Evolutionary conservation across 2,888 invertebrate genomes (phyloP).

Genomic region (Dorcus parallelipipedus): DNA sequence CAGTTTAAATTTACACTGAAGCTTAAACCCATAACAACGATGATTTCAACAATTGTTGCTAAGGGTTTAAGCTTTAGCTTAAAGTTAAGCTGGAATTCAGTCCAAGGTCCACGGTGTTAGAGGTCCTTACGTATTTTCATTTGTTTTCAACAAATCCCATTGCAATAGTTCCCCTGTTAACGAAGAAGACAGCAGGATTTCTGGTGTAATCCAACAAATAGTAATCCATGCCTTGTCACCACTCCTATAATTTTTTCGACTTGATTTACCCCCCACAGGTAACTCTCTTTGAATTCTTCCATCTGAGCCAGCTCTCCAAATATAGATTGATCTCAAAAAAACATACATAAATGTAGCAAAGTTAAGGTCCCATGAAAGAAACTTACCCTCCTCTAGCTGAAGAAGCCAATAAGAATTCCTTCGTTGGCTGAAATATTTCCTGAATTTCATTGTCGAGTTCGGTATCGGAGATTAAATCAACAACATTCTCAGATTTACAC

Average conservation of each 20-base stretch:
- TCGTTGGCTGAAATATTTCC: slow-evolving; percentile 22
- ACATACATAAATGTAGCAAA: slow-evolving; percentile 8
- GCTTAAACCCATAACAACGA: no score
- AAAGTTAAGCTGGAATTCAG: no score
- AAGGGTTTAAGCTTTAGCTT: no score
- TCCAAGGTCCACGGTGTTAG: neutral
- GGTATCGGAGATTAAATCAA: slow-evolving; percentile 3
- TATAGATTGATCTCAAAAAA: slow-evolving; percentile 51
- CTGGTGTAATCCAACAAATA: slow-evolving; percentile 61
- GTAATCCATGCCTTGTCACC: slow-evolving; percentile 48
- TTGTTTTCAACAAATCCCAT: slow-evolving; percentile 54
- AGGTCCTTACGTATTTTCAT: slow-evolving; percentile 25
- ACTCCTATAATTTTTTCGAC: slow-evolving; percentile 35
- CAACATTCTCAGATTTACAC: neutral
- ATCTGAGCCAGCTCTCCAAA: slow-evolving; percentile 66
- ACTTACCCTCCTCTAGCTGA: slow-evolving; percentile 63
- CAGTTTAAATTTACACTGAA: no score
- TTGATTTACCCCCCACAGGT: slow-evolving; percentile 24
- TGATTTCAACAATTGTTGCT: no score
- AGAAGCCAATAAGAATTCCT: slow-evolving; percentile 63
- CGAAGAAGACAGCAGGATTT: slow-evolving; percentile 56
- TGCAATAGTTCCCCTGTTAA: slow-evolving; percentile 59
- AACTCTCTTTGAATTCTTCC: slow-evolving; percentile 50
- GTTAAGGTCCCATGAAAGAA: slow-evolving; percentile 22
- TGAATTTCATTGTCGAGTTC: slow-evolving; percentile 2